phyloP scores from a whole-genome alignment of 2,888 invertebrate species.

The Caenorhabditis macrosperma region DNA sequence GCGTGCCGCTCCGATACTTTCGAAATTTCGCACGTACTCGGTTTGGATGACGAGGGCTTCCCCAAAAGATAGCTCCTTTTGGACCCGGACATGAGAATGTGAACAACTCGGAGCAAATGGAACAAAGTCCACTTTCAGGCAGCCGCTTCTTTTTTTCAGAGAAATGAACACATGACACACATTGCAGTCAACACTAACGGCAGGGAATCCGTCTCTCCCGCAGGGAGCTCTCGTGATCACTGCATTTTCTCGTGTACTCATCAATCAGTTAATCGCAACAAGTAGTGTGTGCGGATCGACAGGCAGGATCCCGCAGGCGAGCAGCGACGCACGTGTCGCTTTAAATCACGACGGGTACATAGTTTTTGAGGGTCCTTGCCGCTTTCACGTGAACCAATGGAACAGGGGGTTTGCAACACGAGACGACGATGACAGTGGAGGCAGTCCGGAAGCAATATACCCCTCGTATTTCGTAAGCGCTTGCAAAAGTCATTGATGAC shows the following conservation, averaged over 20 bases:
- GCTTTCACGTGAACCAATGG: conserved; percentile 36
- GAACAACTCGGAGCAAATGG: background rate
- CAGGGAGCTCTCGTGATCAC: conserved; percentile 34
- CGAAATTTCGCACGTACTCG: conserved; percentile 43
- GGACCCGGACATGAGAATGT: conserved; percentile 11
- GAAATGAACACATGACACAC: conserved; percentile 32
- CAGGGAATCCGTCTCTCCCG: conserved; percentile 8
- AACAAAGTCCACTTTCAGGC: conserved; percentile 29
- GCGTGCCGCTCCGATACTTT: conserved; percentile 36
- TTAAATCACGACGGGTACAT: conserved; percentile 46
- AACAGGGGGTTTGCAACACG: conserved; percentile 26
- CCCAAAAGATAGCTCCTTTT: conserved; percentile 23
- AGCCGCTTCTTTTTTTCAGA: conserved; percentile 8
- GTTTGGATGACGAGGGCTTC: conserved; percentile 47
- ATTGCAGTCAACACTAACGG: conserved; percentile 24
- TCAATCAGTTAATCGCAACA: conserved; percentile 51
- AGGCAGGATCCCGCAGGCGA: conserved; percentile 23
- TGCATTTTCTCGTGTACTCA: conserved; percentile 52
- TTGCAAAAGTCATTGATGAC: conserved; percentile 20
- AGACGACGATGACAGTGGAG: conserved; percentile 19
- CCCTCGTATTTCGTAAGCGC: conserved; percentile 32
- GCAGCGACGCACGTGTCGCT: conserved; percentile 36
- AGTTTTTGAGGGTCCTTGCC: conserved; percentile 35
- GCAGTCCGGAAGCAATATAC: conserved; percentile 32
- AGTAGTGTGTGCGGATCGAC: conserved; percentile 34